Percentiles rank a stretch among this genome's conserved stretches.
Evolutionary conservation across 1,140 invertebrate species (phyloP).

Genomic region (Littorina saxatilis): DNA sequence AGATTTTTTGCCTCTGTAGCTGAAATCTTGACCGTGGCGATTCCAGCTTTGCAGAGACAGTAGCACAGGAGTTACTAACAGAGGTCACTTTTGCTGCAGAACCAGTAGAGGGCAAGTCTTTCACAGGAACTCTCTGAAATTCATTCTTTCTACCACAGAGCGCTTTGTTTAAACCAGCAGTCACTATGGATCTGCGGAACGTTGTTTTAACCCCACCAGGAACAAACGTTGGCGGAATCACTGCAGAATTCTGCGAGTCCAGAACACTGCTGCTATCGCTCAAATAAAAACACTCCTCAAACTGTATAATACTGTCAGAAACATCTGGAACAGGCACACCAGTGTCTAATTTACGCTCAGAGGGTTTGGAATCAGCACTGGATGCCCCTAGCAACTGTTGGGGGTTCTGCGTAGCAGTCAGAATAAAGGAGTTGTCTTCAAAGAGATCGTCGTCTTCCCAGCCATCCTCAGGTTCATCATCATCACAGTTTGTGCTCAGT

Average conservation of each 20-base stretch:
- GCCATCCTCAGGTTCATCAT: constrained; percentile 37
- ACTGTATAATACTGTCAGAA: not conserved
- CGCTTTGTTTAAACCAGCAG: not conserved
- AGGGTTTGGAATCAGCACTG: not conserved
- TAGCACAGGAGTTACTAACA: no score
- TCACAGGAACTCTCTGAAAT: no score
- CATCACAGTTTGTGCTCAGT: not conserved
- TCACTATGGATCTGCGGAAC: not conserved
- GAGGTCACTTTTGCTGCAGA: no score
- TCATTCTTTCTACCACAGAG: no score
- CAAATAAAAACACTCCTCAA: no score
- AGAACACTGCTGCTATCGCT: not conserved
- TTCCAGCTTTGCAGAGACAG: not conserved
- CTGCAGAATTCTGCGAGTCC: constrained; percentile 3
- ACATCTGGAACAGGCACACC: not conserved
- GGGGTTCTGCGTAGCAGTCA: constrained; percentile 49
- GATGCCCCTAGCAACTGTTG: not conserved
- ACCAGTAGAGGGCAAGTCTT: no score
- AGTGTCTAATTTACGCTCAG: not conserved
- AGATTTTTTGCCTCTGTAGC: not conserved
- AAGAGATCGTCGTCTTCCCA: constrained; percentile 60
- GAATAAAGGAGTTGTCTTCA: constrained; percentile 53
- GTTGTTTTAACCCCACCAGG: not conserved
- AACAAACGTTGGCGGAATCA: constrained; percentile 10
- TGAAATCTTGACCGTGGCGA: not conserved